Conservation (phyloP, 2,888 invertebrate species). For the Dryobota labecula region DNA sequence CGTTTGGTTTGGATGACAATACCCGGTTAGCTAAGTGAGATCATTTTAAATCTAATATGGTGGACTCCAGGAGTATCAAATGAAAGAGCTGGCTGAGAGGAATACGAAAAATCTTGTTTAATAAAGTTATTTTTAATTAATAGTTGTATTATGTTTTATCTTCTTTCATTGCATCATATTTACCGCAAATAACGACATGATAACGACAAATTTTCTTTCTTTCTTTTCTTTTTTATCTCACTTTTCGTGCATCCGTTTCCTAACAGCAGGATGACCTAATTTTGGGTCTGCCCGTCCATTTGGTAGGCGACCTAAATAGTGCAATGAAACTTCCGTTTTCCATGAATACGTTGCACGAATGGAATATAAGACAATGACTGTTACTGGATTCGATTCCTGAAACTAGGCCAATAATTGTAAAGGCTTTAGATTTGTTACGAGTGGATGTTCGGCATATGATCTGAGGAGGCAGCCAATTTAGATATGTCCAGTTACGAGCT, state of each 20-base stretch:
- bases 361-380: conserved; percentile 44
- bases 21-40: too few relatives aligned
- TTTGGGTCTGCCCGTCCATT: conserved; percentile 16
- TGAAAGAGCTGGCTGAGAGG: too few relatives aligned
- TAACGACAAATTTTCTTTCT: too few relatives aligned
- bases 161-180: too few relatives aligned
- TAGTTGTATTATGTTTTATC: too few relatives aligned
- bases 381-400: conserved; percentile 33
- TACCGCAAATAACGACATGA: too few relatives aligned
- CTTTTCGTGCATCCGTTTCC: background rate
- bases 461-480: background rate
- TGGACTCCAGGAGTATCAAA: too few relatives aligned
- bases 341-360: conserved; percentile 44
- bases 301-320: conserved; percentile 38
- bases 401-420: conserved; percentile 55
- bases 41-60: too few relatives aligned
- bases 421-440: conserved; percentile 26
- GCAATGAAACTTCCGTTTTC: conserved; percentile 36
- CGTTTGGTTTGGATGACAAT: too few relatives aligned
- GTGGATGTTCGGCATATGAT: conserved; percentile 4
- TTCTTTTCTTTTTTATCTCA: background rate
- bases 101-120: too few relatives aligned
- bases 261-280: conserved; percentile 5
- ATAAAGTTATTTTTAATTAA: too few relatives aligned
- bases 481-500: background rate